phyloP scores from a whole-genome alignment of 2,797 vertebrate genomes.

The Urocyon cinereoargenteus region DNA sequence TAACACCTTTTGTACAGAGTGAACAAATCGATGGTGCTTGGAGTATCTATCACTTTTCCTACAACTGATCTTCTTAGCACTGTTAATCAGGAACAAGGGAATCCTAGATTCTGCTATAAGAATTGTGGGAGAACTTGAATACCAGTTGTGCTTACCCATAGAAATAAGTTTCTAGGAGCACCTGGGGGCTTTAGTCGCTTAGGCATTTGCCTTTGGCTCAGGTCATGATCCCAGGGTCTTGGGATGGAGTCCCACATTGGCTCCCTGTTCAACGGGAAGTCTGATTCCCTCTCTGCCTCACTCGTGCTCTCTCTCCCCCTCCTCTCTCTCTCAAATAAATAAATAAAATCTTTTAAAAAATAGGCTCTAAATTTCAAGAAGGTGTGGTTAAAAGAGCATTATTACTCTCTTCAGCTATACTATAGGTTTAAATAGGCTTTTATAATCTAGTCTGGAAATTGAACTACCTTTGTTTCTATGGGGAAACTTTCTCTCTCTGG shows the following conservation, averaged over 20 bases:
- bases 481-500: not conserved
- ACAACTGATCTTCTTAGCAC: not conserved
- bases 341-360: too few relatives aligned
- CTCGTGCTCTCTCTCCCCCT: too few relatives aligned
- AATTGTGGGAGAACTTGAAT: constrained; percentile 13
- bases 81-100: not conserved
- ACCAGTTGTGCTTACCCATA: not conserved
- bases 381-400: not conserved
- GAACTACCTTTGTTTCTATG: constrained; percentile 29
- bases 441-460: not conserved
- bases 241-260: too few relatives aligned
- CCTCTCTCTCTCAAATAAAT: too few relatives aligned
- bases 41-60: constrained; percentile 14
- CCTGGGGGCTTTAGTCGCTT: too few relatives aligned
- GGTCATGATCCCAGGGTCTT: too few relatives aligned
- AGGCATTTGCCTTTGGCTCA: too few relatives aligned
- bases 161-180: not conserved
- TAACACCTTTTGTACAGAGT: constrained; percentile 25
- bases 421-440: not conserved
- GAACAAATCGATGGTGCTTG: not conserved
- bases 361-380: not conserved
- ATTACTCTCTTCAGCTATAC: not conserved
- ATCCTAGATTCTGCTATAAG: not conserved
- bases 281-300: too few relatives aligned
- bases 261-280: too few relatives aligned